Base-by-base conservation (phyloP, 1,140 invertebrate species). In the Drosophila tropicalis region DNA sequence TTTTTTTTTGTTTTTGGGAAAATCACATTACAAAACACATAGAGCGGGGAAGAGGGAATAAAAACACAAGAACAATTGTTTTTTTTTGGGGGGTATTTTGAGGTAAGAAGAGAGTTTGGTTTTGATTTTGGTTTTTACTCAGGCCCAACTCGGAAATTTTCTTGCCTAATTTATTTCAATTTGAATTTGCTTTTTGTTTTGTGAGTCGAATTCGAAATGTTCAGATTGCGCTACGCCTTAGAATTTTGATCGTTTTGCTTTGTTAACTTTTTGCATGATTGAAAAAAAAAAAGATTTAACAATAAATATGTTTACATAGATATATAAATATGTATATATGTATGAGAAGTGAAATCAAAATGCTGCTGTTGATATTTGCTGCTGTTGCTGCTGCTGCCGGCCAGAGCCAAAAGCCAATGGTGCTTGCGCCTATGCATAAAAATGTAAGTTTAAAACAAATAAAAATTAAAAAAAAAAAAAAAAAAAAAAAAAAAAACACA, bases 231-330 rank as follows among this genome's bases (percentile, higher is more conserved):
- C 66, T 54, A 64, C 56, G 61, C 57, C 41, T 86, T 74, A 79
- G 76, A 86, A 87, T 87, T 86, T 86, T 76, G 76, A 80, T 80
- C 71, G 67, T 89, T 36, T 89, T 87, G 80, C 84, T 89, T 87
- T 87, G 84, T 83, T 76, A 89, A 83, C 83, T 83, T 89, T 85
- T 89, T 85, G 72, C 76, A 83, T 72, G 22, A 71, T 74, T 74
- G 76, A 76, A 55, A 62, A 77, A 71, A 55, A 68, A 63, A 76
- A 55, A 55, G 62, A 47, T 56, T 40, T 56, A 15, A 60, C 58
- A 62, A 70, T 62, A 76, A 65, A 51, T 47, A 17, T 47, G 15
- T 47, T 7, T 47, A 17, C 2, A 47, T 10, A 17, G 7, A 17
- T 9, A 47, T 47, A 51, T 51, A 10, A 9, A 51, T 19, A 51